phyloP scores from a whole-genome alignment of 2,888 invertebrate genomes.

The Empis livida region DNA sequence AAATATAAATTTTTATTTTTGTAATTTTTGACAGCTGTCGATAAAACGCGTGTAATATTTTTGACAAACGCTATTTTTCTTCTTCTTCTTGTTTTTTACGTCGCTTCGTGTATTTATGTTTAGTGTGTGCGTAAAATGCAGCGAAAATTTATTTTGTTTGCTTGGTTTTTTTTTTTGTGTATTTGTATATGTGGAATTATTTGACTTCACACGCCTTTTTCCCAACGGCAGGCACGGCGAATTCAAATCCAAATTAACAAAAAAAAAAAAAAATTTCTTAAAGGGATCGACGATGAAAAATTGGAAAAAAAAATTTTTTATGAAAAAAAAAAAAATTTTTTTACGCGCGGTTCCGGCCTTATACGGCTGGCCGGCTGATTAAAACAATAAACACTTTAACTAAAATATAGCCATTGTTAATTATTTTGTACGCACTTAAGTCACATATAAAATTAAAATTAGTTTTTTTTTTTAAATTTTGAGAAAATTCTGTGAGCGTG shows the following conservation, averaged over 20 bases:
- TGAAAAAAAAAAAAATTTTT: neutral
- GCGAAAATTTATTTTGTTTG: neutral
- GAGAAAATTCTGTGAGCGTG: slow-evolving; percentile 41
- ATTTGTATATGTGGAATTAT: neutral
- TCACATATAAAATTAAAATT: slow-evolving; percentile 64
- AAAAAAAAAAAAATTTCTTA: neutral
- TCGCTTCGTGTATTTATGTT: too few species aligned
- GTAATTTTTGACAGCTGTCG: slow-evolving; percentile 37
- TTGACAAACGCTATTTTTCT: too few species aligned
- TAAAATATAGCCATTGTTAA: slow-evolving; percentile 59
- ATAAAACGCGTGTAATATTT: slow-evolving; percentile 24
- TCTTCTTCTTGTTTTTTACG: neutral
- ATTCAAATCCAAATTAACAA: neutral
- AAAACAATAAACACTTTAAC: slow-evolving; percentile 43
- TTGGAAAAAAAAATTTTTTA: too few species aligned
- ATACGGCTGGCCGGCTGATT: slow-evolving; percentile 57
- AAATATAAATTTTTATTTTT: slow-evolving; percentile 10
- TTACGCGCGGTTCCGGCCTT: slow-evolving; percentile 7
- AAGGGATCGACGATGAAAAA: too few species aligned
- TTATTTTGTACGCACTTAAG: slow-evolving; percentile 57
- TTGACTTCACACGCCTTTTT: slow-evolving; percentile 6
- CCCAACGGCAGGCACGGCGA: slow-evolving; percentile 6
- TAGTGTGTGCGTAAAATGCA: too few species aligned
- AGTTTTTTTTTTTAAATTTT: slow-evolving; percentile 42
- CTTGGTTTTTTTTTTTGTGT: slow-evolving; percentile 1